Conservation (phyloP, 2,888 invertebrate genomes). For the Calameuta filiformis region DNA sequence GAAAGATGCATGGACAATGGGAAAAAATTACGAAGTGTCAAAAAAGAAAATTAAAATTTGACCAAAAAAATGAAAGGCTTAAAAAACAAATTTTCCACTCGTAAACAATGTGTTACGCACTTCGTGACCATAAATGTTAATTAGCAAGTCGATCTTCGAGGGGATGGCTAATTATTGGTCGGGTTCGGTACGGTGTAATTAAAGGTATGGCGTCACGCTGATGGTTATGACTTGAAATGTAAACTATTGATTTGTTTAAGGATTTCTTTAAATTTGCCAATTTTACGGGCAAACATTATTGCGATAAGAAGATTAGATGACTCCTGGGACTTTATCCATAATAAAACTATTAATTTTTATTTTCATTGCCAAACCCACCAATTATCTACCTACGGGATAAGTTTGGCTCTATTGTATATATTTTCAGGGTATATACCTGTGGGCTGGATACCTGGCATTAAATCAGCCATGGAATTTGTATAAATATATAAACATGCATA, state of each 20-base stretch:
- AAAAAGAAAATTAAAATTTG: no score
- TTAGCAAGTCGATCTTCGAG: not conserved
- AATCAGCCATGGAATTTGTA: not conserved
- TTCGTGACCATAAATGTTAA: not conserved
- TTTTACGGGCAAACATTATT: not conserved
- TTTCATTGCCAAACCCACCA: not conserved
- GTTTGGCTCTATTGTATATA: not conserved
- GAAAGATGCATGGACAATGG: no score
- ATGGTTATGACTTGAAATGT: not conserved
- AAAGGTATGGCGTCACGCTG: not conserved
- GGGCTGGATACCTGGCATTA: not conserved
- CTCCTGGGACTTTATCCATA: not conserved
- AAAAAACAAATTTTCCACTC: not conserved
- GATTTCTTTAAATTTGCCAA: not conserved
- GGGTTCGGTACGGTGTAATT: not conserved
- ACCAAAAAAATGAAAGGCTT: rapidly evolving
- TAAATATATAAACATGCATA: not conserved
- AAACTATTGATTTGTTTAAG: not conserved
- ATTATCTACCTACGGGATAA: not conserved
- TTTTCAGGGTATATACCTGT: not conserved
- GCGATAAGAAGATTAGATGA: not conserved
- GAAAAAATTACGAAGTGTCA: no score
- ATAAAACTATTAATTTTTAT: not conserved
- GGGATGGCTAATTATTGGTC: not conserved
- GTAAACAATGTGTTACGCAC: not conserved